Evolutionary conservation across 30 jellyfish, hydroid and myxozoan genomes (phyloP), one percentile per base, ranked within the genome.

Genomic region (Morbakka virulenta): DNA sequence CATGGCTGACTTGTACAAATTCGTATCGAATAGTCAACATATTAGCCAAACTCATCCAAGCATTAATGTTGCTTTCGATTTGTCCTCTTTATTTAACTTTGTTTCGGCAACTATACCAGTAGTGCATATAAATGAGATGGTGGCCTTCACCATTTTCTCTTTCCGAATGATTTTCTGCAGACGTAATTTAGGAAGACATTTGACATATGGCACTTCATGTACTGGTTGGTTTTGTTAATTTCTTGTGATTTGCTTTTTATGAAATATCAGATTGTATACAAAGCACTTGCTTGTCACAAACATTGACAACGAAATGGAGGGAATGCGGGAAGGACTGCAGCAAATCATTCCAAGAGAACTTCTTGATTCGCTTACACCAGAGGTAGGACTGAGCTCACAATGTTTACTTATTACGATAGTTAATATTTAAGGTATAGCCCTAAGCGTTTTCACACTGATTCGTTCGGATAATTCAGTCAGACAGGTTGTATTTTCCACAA

Each of bases 271-370:
- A 66, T 65, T 89, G 32, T 77, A 84, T 62, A 68, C 95, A 21
- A 41, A 72, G 62, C 80, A 77, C 48, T 3, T 69, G 22, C 75
- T 89, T 86, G 36, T 83, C 1, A 83, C 80, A 1, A 36, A 84
- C 2, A 74, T 86, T 2, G 80, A 83, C 13, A 67, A 57, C 23
- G 90, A 77, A 25, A 83, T 89, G 28, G 94, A 80, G 50, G 83
- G 64, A 13, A 3, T 89, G 61, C 85, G 87, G 2, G 74, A 47
- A 25, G 97, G 97, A 27, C 82, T 89, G 64, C 95, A 89, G 4
- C 95, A 89, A 28, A 89, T 89, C 77, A 80, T 89, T 1, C 97
- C 97, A 1, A 89, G 83, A 51, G 88, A 89, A 52, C 72, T 89
- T 0, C 94, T 89, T 13, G 94, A 82, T 22, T 84, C 86, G 0